phyloP scores from a whole-genome alignment of 2,888 invertebrate species.

The Erebia palarica region DNA sequence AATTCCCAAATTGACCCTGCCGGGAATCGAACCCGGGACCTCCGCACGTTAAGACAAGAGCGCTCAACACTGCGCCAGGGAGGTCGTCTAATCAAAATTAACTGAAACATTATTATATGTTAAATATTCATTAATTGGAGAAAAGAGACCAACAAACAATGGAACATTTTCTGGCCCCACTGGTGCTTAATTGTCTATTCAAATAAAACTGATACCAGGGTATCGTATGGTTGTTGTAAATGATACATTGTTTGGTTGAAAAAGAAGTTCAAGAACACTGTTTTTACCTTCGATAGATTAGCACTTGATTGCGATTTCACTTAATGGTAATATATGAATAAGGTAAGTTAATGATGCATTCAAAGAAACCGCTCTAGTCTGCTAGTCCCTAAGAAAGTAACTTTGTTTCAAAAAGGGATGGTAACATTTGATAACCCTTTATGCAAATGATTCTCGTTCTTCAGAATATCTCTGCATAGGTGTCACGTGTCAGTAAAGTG shows the following conservation, averaged over 20 bases:
- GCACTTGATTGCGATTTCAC: constrained; percentile 14
- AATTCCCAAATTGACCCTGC: no score
- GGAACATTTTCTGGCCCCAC: constrained; percentile 11
- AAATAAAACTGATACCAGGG: constrained; percentile 14
- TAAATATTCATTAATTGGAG: constrained; percentile 8
- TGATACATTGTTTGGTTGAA: constrained; percentile 13
- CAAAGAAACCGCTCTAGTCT: no score
- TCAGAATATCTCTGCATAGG: neutral
- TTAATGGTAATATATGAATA: neutral
- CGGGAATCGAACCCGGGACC: no score
- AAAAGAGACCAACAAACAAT: constrained; percentile 10
- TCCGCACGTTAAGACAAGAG: no score
- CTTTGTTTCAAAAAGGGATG: neutral
- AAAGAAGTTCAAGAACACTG: neutral
- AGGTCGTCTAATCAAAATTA: no score
- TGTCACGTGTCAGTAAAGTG: constrained; percentile 11
- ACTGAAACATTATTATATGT: constrained; percentile 2
- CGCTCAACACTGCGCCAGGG: no score
- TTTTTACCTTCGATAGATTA: constrained; percentile 7
- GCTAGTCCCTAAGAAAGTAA: neutral
- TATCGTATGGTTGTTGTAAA: constrained; percentile 7
- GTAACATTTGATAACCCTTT: neutral
- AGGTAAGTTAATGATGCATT: constrained; percentile 5
- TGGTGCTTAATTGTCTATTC: constrained; percentile 18
- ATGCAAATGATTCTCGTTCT: constrained; percentile 1